Evolutionary conservation across 2,888 invertebrate species (phyloP), one percentile per base, ranked within the genome.

Genomic region (Tenthredo scrophulariae): DNA sequence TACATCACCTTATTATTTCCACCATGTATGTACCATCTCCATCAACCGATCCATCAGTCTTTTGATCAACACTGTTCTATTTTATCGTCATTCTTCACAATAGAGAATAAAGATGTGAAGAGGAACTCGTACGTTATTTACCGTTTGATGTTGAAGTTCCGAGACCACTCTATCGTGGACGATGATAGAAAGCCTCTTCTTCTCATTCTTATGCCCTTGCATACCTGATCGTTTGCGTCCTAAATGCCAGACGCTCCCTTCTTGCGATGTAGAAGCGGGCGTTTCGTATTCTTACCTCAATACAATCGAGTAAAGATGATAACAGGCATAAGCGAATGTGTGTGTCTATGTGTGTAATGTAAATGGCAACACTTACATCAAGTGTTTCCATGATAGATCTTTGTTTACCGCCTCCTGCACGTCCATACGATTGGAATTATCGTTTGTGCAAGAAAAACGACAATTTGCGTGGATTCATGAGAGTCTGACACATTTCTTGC

Each of bases 201-300:
- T 46, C 18, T 67, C 67, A 43, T 82, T 65, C 29, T 26, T 9
- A 58, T 83, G 70, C 70, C 83, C 70, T 83, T 83, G 83, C 65
- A 83, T 83, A 83, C 67, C 83, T 65, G 29, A 37, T 43, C 67
- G 83, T 50, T 70, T 26, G 26, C 50, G 83, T 67, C 67, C 67
- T 43, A 83, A 83, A 83, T 83, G 83, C 83, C 83, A 67, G 83
- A 50, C 83, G 83, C 83, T 83, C 83, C 83, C 83, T 83, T 80
- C 40, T 80, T 22, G 58, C 37, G 40, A 22, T 80, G 58, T 33
- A 50, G 18, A 77, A 18, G 33, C 50, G 40, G 33, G 77, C 77
- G 50, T 77, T 50, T 29, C 33, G 29, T 33, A 77, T 77, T 46
- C n/a, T 75, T 40, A 26, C 75, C 15, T 54, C 26, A 0, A 46